Evolutionary conservation across 1,140 invertebrate genomes (phyloP).

Genomic region (Radopholus similis): DNA sequence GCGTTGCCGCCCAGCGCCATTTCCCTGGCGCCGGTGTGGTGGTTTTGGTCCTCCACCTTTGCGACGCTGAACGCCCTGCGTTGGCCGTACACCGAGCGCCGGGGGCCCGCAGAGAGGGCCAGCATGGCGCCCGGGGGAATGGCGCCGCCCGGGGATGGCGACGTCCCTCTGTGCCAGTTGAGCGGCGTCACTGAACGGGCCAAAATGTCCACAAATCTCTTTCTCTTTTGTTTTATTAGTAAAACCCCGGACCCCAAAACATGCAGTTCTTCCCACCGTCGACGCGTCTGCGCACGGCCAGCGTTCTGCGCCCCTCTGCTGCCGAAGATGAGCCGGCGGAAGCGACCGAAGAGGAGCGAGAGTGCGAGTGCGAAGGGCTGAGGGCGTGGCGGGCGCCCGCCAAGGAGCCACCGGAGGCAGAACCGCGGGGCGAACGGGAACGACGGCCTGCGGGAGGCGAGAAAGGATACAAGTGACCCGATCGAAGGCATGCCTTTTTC

Average conservation of each 20-base stretch:
- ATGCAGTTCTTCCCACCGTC: too few species aligned
- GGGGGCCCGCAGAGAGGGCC: too few species aligned
- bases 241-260: too few species aligned
- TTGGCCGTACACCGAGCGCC: too few species aligned
- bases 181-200: background rate
- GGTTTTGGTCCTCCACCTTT: too few species aligned
- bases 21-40: too few species aligned
- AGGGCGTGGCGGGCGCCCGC: background rate
- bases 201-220: background rate
- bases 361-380: background rate
- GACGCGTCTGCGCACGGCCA: background rate
- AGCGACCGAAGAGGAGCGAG: background rate
- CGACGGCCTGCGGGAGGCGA: background rate
- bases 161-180: background rate
- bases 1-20: background rate
- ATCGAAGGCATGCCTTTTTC: background rate
- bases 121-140: too few species aligned
- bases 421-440: background rate
- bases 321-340: background rate
- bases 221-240: too few species aligned
- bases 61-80: too few species aligned
- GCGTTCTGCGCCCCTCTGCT: background rate
- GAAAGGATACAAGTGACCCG: too few species aligned
- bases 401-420: background rate
- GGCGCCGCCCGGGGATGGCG: too few species aligned